These are phyloP conservation scores for Lepidonotus clava DNA, from an alignment of 2,888 invertebrate genomes.

Conservation along the genomic window DNA sequence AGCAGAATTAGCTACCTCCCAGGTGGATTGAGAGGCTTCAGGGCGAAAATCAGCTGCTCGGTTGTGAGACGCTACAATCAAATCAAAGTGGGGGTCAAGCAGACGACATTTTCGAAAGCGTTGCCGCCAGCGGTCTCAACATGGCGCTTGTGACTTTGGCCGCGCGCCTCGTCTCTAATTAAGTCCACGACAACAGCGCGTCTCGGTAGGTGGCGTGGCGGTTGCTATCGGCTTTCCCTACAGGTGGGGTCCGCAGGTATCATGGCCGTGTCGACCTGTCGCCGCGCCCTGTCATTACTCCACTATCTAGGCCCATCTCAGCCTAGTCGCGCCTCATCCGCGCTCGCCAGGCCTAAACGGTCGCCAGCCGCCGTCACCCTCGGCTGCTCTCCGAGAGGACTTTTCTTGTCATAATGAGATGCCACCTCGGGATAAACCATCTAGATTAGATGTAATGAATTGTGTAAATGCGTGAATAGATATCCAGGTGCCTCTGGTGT, in stretches of 20 bases:
- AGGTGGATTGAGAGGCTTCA: neutral
- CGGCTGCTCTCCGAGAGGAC: neutral
- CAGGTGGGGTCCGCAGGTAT: neutral
- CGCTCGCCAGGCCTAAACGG: neutral
- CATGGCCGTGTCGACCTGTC: constrained; percentile 11
- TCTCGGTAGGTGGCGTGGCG: neutral
- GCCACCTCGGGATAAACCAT: neutral
- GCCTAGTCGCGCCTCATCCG: neutral
- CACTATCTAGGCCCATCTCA: too few species aligned
- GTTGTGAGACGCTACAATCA: neutral
- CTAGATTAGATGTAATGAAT: too few species aligned
- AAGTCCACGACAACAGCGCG: neutral
- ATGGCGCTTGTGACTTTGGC: neutral
- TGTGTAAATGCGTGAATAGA: too few species aligned
- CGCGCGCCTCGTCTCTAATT: neutral
- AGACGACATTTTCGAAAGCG: neutral
- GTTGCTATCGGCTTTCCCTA: neutral
- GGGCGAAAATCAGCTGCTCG: neutral
- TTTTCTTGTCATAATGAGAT: neutral
- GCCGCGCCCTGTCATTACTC: neutral
- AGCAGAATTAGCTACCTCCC: neutral
- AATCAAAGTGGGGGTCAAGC: neutral
- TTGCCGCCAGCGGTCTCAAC: neutral
- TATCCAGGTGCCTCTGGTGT: too few species aligned
- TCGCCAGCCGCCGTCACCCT: neutral